Percentiles rank a stretch among this genome's conserved stretches.
These are phyloP conservation scores for Sebastes nivosus DNA, from an alignment of 2,797 vertebrate genomes.

Conservation along the genomic window DNA sequence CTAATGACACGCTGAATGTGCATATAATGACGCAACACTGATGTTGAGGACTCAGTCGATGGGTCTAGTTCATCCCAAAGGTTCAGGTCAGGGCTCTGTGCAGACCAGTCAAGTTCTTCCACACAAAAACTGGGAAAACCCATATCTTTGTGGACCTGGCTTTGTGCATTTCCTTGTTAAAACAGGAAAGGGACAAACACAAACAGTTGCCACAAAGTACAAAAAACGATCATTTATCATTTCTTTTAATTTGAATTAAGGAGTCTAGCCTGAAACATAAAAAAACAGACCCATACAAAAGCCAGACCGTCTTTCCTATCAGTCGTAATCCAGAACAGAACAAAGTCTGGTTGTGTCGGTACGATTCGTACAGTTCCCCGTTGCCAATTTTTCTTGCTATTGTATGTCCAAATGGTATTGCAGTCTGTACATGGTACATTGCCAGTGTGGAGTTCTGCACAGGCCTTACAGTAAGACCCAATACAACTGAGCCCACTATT, in stretches of 20 bases:
- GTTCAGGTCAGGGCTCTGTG: neutral
- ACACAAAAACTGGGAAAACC: neutral
- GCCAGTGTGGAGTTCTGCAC: neutral
- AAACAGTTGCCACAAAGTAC: neutral
- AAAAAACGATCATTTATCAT: neutral
- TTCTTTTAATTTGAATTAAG: neutral
- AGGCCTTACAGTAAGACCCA: neutral
- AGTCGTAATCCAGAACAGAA: neutral
- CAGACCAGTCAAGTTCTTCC: neutral
- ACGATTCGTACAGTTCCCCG: neutral
- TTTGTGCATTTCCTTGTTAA: neutral
- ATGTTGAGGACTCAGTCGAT: neutral
- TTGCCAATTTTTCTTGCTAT: neutral
- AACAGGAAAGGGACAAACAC: neutral
- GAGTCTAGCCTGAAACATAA: neutral
- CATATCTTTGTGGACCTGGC: neutral
- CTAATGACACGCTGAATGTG: too few species aligned
- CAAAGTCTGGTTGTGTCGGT: neutral
- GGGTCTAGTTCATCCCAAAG: neutral
- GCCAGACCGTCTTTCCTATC: neutral
- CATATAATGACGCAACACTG: too few species aligned
- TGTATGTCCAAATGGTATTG: neutral
- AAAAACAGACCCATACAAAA: neutral
- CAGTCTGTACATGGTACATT: neutral
- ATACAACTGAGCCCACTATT: neutral